Percentiles rank a stretch among this genome's conserved stretches.
Conservation (phyloP, 2,797 vertebrate genomes). For the Argya squamiceps region DNA sequence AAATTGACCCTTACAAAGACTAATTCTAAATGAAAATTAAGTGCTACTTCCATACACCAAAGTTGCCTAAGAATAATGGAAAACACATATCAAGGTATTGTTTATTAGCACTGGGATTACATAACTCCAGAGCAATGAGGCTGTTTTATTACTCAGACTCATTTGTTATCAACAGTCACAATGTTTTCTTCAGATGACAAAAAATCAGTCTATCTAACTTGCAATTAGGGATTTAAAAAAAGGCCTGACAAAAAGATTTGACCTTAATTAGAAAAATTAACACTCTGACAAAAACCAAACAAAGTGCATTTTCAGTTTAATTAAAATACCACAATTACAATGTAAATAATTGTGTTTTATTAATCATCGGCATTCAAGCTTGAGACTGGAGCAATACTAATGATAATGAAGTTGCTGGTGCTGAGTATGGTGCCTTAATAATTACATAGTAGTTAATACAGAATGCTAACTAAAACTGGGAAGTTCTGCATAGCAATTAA, state of each 20-base stretch:
- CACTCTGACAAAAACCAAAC: constrained; percentile 44
- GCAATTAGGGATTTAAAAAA: constrained; percentile 34
- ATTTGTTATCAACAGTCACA: constrained; percentile 37
- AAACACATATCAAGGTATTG: background rate
- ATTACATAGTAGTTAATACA: constrained; percentile 80
- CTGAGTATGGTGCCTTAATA: constrained; percentile 77
- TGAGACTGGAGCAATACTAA: constrained; percentile 72
- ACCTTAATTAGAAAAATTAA: constrained; percentile 65
- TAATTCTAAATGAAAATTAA: background rate
- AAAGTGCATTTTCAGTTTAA: constrained; percentile 59
- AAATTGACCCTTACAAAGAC: background rate
- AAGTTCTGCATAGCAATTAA: constrained; percentile 74
- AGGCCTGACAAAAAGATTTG: constrained; percentile 24
- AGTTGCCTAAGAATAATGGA: background rate
- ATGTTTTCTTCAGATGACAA: constrained; percentile 45
- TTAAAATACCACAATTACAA: constrained; percentile 71
- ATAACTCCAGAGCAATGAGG: background rate
- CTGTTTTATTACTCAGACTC: background rate
- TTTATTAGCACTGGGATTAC: background rate
- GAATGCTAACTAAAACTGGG: constrained; percentile 73
- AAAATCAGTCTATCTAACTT: constrained; percentile 43
- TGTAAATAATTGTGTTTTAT: constrained; percentile 83
- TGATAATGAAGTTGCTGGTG: constrained; percentile 81
- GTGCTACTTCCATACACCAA: background rate
- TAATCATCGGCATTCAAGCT: constrained; percentile 81